Conservation (phyloP, 2,797 vertebrate genomes). For the Columba guinea region DNA sequence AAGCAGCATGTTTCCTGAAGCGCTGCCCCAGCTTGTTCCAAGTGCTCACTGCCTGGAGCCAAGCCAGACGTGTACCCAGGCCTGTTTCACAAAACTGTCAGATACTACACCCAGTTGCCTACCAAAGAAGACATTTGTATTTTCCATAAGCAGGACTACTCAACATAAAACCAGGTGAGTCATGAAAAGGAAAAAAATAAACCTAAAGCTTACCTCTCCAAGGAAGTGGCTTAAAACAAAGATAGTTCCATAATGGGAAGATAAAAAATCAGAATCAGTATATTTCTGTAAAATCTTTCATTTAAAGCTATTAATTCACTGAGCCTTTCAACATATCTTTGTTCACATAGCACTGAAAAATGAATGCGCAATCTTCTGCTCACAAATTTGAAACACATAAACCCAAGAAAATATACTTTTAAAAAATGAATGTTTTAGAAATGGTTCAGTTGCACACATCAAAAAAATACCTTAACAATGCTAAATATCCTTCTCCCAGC, state of each 20-base stretch:
- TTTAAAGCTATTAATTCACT: background rate
- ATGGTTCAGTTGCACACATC: background rate
- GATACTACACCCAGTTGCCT: background rate
- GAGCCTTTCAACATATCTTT: background rate
- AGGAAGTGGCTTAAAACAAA: background rate
- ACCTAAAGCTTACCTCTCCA: background rate
- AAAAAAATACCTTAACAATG: background rate
- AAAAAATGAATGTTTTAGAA: background rate
- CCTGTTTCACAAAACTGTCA: background rate
- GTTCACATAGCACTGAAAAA: background rate
- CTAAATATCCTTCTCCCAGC: background rate
- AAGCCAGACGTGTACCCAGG: background rate
- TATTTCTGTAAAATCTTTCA: background rate
- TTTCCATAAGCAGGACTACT: background rate
- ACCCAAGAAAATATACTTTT: background rate
- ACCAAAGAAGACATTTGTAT: background rate
- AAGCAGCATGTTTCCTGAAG: slow-evolving; percentile 15
- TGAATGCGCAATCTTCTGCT: background rate
- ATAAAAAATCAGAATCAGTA: background rate
- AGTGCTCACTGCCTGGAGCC: background rate
- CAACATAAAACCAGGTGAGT: background rate
- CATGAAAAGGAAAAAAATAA: background rate
- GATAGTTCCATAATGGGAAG: background rate
- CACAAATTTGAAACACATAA: background rate
- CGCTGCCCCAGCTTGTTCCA: background rate